Conservation (phyloP, 2,797 vertebrate genomes). For the Distichodus sexfasciatus region DNA sequence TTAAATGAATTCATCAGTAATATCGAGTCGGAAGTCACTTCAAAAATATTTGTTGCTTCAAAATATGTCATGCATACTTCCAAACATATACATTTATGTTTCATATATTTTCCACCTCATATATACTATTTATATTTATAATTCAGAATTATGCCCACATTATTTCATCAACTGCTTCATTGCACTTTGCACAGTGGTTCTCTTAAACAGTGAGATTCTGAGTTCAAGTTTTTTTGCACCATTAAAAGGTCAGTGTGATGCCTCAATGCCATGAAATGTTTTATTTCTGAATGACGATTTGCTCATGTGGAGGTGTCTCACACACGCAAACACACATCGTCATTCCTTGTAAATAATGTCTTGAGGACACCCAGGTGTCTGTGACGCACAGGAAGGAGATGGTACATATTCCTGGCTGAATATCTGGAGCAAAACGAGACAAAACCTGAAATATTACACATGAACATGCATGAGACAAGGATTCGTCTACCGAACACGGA, state of each 20-base stretch:
- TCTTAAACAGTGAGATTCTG: background rate
- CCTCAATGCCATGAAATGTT: background rate
- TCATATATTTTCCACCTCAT: background rate
- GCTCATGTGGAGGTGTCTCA: background rate
- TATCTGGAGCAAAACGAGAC: background rate
- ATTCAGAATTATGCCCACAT: background rate
- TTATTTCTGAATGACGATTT: background rate
- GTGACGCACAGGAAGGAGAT: background rate
- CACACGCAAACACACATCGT: background rate
- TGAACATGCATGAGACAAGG: background rate
- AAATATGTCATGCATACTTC: no score
- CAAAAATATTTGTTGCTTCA: no score
- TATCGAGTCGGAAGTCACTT: background rate
- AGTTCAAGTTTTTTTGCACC: constrained; percentile 19
- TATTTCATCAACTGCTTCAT: background rate
- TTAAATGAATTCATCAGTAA: background rate
- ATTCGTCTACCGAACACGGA: background rate
- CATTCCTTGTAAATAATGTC: no score
- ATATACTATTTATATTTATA: background rate
- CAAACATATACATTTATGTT: no score
- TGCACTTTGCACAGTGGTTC: constrained; percentile 24
- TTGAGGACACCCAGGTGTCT: no score
- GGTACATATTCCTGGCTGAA: background rate
- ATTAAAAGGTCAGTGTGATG: constrained; percentile 10
- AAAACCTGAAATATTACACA: background rate